Evolutionary conservation across 1,140 invertebrate genomes (phyloP).

Genomic region (Cardiocondyla obscurior): DNA sequence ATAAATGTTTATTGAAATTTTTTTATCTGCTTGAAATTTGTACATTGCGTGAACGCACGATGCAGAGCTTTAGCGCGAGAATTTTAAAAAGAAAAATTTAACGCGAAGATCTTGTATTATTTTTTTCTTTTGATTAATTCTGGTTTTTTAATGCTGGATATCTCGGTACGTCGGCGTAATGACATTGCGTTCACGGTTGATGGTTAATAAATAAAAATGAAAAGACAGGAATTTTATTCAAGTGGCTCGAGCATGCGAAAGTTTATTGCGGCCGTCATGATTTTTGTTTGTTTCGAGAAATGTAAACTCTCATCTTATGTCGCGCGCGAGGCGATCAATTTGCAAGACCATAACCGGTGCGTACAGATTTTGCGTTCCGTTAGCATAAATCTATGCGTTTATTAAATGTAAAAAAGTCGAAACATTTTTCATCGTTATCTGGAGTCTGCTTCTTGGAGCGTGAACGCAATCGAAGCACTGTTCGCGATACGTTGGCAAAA

Average conservation of each 20-base stretch:
- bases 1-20: too few species aligned
- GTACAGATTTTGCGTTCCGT: constrained; percentile 25
- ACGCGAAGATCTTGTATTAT: neutral
- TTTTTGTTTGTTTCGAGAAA: constrained; percentile 42
- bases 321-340: constrained; percentile 34
- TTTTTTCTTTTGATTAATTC: neutral
- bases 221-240: neutral
- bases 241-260: neutral
- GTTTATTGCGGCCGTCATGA: constrained; percentile 13
- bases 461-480: constrained; percentile 42
- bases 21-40: too few species aligned
- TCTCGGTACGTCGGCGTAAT: neutral
- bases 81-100: neutral
- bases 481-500: constrained; percentile 28
- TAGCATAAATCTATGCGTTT: constrained; percentile 25
- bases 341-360: constrained; percentile 2
- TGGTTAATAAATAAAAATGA: constrained; percentile 19
- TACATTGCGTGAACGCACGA: neutral
- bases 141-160: neutral
- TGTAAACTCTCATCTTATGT: constrained; percentile 37
- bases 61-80: neutral
- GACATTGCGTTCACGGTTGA: neutral
- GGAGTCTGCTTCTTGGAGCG: constrained; percentile 48
- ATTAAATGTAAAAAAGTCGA: constrained; percentile 43
- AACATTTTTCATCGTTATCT: constrained; percentile 54